Evolutionary conservation across 2,888 invertebrate species (phyloP), one percentile per base, ranked within the genome.

Genomic region (Xylota segnis): DNA sequence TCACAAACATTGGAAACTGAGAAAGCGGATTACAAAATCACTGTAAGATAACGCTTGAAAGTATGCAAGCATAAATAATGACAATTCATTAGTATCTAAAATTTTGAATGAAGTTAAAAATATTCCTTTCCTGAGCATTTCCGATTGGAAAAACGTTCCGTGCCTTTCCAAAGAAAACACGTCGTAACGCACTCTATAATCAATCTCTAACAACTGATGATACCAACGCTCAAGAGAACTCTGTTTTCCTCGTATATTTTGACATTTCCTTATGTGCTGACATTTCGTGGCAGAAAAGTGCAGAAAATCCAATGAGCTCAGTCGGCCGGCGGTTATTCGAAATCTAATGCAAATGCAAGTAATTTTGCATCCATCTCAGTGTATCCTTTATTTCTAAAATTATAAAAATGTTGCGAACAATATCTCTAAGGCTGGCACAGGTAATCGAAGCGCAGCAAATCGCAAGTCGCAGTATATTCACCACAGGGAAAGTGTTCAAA

Each of bases 361-460:
- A 14, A n/a, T 9, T 61, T 63, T 54, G 32, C 27, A 70, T 45
- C 27, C 6, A 34, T 32, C 14, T 43, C n/a, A 4, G 2, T 23
- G 43, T 61, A 59, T 52, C 66, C 58, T 32, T 52, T 59, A 27
- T 23, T 43, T 47, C 23, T 27, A 14, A 10, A 32, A 27, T 7
- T 4, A 37, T 10, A 52, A 75, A 59, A 43, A 90, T 90, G 90
- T 87, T 91, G 10, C 88, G 89, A 4, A 89, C 83, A 66, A 37
- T 90, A 4, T 83, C 87, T 4, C 68, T 65, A 18, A 88, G 83
- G 58, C 14, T 90, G 14, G 58, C 83, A 1, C 86, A 88, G 68
- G 87, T 79, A 37, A 10, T 88, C 12, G 84, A 88, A 23, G 58
- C 75, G 16, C 88, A 90, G 29, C 18, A 87, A 18, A 77, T 86